These are phyloP conservation scores for Monarcha castaneiventris DNA, from an alignment of 2,113 vertebrate genomes.

Conservation along the genomic window DNA sequence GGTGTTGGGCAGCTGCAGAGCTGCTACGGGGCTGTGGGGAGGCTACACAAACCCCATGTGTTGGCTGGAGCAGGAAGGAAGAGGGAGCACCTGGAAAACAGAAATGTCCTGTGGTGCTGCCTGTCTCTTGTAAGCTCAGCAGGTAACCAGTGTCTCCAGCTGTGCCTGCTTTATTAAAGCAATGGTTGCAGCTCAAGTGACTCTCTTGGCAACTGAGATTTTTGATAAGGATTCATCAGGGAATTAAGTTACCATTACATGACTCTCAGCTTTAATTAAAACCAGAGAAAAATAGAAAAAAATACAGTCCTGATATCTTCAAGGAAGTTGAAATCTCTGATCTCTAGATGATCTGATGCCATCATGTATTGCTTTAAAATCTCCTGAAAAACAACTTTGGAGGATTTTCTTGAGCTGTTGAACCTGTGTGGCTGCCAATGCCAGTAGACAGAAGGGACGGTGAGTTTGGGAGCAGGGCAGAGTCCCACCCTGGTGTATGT, in stretches of 20 bases:
- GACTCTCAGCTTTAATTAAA: not conserved
- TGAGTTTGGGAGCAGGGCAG: not conserved
- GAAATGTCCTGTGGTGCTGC: not conserved
- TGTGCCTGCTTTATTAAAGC: not conserved
- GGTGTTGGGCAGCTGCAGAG: not conserved
- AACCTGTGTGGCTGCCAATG: not conserved
- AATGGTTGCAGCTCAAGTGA: not conserved
- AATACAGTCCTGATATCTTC: not conserved
- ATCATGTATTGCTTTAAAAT: not conserved
- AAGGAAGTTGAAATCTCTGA: not conserved
- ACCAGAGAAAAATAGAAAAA: not conserved
- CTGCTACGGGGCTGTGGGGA: not conserved
- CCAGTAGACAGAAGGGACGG: not conserved
- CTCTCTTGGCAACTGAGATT: not conserved
- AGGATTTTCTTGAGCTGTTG: not conserved
- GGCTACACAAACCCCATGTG: not conserved
- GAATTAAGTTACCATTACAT: not conserved
- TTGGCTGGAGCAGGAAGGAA: not conserved
- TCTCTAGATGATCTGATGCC: not conserved
- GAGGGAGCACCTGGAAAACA: not conserved
- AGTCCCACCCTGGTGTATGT: rapidly evolving
- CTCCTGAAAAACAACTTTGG: not conserved
- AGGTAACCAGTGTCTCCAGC: not conserved
- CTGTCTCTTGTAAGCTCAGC: not conserved
- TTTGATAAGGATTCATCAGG: not conserved